These are phyloP conservation scores for Cotesia vestalis DNA, from an alignment of 1,140 invertebrate species.

Conservation along the genomic window DNA sequence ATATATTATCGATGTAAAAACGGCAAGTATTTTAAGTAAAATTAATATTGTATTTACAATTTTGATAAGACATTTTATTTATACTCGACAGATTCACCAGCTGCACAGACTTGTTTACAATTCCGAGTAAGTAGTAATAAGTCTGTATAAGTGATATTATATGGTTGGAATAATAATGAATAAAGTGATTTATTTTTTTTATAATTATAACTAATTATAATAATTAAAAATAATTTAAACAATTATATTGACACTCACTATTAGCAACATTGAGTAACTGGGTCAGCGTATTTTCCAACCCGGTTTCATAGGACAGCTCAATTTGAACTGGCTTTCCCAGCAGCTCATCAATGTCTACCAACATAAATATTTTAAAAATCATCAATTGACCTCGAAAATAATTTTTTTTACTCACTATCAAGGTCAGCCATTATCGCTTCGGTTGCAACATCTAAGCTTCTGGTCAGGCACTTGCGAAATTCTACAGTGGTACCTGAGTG, in stretches of 20 bases:
- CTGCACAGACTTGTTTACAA: no score
- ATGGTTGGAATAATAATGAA: no score
- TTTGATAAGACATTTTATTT: no score
- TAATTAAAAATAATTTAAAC: slow-evolving; percentile 9
- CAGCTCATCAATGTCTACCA: slow-evolving; percentile 72
- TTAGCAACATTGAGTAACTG: slow-evolving; percentile 70
- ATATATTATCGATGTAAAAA: no score
- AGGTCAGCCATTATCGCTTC: slow-evolving; percentile 71
- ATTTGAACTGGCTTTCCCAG: slow-evolving; percentile 74
- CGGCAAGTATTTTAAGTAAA: no score
- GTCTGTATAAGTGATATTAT: no score
- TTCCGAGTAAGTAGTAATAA: no score
- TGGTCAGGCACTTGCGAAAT: slow-evolving; percentile 69
- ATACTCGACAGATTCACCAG: no score
- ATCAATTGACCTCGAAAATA: slow-evolving; percentile 35
- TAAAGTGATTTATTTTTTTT: no score
- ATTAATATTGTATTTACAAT: no score
- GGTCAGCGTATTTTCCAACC: slow-evolving; percentile 72
- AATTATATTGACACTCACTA: slow-evolving; percentile 59
- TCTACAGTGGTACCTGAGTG: slow-evolving; percentile 69
- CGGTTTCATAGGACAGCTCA: slow-evolving; percentile 72
- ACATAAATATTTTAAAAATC: slow-evolving; percentile 35
- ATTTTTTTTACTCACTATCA: slow-evolving; percentile 66
- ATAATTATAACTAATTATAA: no score
- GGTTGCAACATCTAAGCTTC: slow-evolving; percentile 69